phyloP scores from a whole-genome alignment of 2,797 vertebrate genomes.

The Paramormyrops hopkinsi region DNA sequence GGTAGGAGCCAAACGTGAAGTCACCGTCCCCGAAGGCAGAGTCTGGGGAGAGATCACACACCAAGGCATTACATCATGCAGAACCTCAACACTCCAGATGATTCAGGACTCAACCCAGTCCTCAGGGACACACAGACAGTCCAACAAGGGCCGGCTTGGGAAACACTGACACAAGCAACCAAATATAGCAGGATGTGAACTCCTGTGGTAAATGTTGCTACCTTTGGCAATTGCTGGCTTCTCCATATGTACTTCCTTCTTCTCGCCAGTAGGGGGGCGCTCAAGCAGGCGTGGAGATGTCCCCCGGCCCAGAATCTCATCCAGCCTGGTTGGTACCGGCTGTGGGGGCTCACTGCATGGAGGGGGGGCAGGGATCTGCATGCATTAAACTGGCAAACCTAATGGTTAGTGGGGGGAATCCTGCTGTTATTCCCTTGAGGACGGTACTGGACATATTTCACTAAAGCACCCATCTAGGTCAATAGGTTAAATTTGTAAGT shows the following conservation, averaged over 20 bases:
- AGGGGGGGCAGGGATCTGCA: neutral
- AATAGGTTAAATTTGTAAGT: neutral
- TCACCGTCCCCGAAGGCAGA: slow-evolving; percentile 55
- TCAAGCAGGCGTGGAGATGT: slow-evolving; percentile 58
- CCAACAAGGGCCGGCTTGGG: neutral
- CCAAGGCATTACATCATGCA: neutral
- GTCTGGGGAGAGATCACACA: slow-evolving; percentile 36
- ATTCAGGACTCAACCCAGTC: neutral
- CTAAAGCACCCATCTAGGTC: neutral
- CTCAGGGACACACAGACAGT: neutral
- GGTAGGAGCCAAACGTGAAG: slow-evolving; percentile 75
- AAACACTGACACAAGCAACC: neutral
- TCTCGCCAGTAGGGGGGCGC: slow-evolving; percentile 51
- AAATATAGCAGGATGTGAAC: neutral
- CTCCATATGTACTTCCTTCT: slow-evolving; percentile 55
- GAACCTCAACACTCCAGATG: neutral
- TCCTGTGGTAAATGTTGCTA: slow-evolving; percentile 26
- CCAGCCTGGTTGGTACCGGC: slow-evolving; percentile 68
- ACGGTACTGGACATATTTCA: neutral
- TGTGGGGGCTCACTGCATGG: slow-evolving; percentile 52
- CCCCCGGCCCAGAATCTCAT: slow-evolving; percentile 74
- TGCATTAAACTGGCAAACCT: neutral
- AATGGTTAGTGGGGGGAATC: neutral
- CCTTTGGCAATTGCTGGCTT: slow-evolving; percentile 52
- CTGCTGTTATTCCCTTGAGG: neutral